A percentile compares a stretch with the other conserved stretches of the same genome.
Conservation (phyloP, 2,888 invertebrate genomes). For the Atherix ibis region DNA sequence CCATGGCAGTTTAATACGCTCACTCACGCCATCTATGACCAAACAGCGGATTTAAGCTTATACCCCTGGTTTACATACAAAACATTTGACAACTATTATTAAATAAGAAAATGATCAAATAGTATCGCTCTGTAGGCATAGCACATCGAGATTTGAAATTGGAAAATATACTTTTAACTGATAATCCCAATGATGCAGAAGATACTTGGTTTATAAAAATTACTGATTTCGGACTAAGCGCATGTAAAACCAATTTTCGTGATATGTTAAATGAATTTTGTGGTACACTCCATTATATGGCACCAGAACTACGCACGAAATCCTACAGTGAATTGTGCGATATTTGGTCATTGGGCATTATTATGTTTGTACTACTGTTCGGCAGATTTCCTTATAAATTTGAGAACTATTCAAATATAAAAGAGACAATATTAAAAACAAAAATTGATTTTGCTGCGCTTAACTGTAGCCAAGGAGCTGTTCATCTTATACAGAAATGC, state of each 20-base stretch:
- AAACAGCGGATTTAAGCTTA: no score
- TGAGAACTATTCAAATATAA: neutral
- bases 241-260: slow-evolving; percentile 1
- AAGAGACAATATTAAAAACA: slow-evolving; percentile 1
- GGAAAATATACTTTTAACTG: slow-evolving; percentile 7
- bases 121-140: slow-evolving; percentile 4
- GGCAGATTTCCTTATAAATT: slow-evolving; percentile 5
- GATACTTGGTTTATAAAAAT: slow-evolving; percentile 7
- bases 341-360: slow-evolving; percentile 7
- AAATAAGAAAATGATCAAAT: no score
- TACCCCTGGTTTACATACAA: no score
- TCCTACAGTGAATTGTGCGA: slow-evolving; percentile 7
- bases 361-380: slow-evolving; percentile 5
- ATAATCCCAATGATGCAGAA: slow-evolving; percentile 2
- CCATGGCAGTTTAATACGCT: no score
- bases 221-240: slow-evolving; percentile 6
- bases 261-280: slow-evolving; percentile 5
- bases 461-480: slow-evolving; percentile 1
- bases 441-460: slow-evolving; percentile 1
- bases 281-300: slow-evolving; percentile 8
- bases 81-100: neutral
- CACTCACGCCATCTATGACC: no score
- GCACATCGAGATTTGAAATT: slow-evolving; percentile 8
- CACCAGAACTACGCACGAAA: slow-evolving; percentile 7
- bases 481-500: slow-evolving; percentile 1